Evolutionary conservation across 2,888 invertebrate species (phyloP), one percentile per base, ranked within the genome.

Genomic region (Sisyra terminalis): DNA sequence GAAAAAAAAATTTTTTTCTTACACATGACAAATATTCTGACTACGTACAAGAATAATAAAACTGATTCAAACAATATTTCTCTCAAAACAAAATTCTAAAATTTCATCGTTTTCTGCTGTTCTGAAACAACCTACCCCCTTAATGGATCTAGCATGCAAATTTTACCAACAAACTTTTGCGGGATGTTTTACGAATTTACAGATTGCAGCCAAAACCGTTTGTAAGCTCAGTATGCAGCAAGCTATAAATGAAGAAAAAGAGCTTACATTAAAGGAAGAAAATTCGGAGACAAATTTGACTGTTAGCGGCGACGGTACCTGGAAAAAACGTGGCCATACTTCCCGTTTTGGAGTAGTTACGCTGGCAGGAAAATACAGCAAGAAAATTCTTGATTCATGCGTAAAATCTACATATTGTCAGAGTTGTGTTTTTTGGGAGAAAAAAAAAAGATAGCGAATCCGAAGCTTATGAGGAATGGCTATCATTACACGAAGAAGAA

Each of bases 301-400:
- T 39, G 44, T 47, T 35, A 44, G 40, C 1, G 48, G 46, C 1
- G 48, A 47, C 34, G 45, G 45, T 3, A 36, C 43, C 2, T 47
- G 46, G 47, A 45, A 45, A 29, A 46, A 46, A 43, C 13, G 44
- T 5, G 40, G 46, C n/a, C 38, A 45, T 42, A 35, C 35, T 18
- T 46, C 44, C 8, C 24, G 38, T 15, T 42, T 46, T 24, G 44
- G 46, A 17, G 36, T 42, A 4, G 9, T 35, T 36, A 42, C 46
- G 14, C 16, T 46, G 4, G 39, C 42, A 30, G 44, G 24, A 36
- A 46, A 45, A 39, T 39, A 45, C 24, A 39, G 38, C 13, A 31
- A 40, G 2, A 46, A 46, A 45, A 34, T 38, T 40, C 3, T 45
- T 14, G 44, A 46, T 38, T 13, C 34, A n/a, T 13, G 29, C 2